A percentile compares a stretch with the other conserved stretches of the same genome.
Evolutionary conservation across 2,888 invertebrate species (phyloP).

Genomic region (Andricus curvator): DNA sequence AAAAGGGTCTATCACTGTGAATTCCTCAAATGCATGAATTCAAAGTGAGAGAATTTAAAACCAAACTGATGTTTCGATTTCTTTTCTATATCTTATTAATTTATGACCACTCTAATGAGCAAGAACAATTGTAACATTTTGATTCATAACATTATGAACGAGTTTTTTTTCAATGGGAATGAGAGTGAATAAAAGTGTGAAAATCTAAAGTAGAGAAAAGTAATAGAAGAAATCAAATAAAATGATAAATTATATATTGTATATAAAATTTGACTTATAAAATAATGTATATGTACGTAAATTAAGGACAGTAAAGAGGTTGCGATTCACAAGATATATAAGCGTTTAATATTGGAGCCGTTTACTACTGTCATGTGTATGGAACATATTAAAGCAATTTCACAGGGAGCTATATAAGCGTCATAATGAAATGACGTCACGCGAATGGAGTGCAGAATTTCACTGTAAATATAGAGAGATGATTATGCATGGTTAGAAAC

Average conservation of each 20-base stretch:
- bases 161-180: too few species aligned
- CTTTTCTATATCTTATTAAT: too few species aligned
- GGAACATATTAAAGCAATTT: constrained; percentile 23
- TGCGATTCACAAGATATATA: background rate
- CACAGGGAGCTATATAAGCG: background rate
- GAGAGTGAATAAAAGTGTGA: too few species aligned
- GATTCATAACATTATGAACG: too few species aligned
- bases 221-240: too few species aligned
- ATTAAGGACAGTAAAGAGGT: background rate
- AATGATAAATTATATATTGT: background rate
- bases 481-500: background rate
- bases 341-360: constrained; percentile 10
- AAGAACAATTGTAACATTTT: too few species aligned
- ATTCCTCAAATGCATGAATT: too few species aligned
- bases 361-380: constrained; percentile 11
- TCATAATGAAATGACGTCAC: background rate
- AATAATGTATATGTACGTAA: background rate
- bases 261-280: background rate
- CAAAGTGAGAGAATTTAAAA: too few species aligned
- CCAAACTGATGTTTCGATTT: too few species aligned
- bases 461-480: background rate
- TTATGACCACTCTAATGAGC: too few species aligned
- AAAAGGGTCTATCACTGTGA: too few species aligned
- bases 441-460: background rate
- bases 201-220: too few species aligned